Base-by-base conservation (phyloP, 2,888 invertebrate species). In the Cataglyphis livida region DNA sequence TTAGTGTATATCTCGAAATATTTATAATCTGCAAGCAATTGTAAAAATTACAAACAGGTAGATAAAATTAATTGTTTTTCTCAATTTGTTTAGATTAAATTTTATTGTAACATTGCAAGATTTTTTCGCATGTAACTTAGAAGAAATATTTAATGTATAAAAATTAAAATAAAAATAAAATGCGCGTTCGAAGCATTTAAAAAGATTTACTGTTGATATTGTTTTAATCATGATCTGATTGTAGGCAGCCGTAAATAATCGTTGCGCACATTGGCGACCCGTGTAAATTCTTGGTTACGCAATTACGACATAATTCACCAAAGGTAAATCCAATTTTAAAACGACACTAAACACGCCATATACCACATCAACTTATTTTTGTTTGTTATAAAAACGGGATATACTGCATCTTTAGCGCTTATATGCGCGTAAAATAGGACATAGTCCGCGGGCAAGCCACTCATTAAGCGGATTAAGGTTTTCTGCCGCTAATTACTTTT, bases 401-500 rank as follows among this genome's bases (percentile, higher is more conserved):
- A 41, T 38, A 54, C n/a, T n/a, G 73, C 3, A 54, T 54, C 0
- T 9, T 10, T 9, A 32, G 51, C 28, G 48, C 57, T 81, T 76
- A 83, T 65, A 51, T 54, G 51, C 61, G 65, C 73, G 75, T 51
- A 75, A 82, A 81, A 78, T 79, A 76, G 51, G 74, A n/a, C 57
- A 65, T 65, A 81, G 78, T 61, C 54, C 41, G 35, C 44, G 35
- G 15, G 41, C 73, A 81, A 83, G 70, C 57, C 70, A 73, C 84
- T 87, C 87, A 85, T 88, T 88, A 90, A 81, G 73, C 64, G 81
- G 78, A 86, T 89, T 89, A 82, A 71, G 74, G 82, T 82, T 86
- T 82, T 82, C 84, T 48, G 84, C 81, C 76, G 81, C 84, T 90
- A 89, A 90, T 90, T 88, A 87, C 83, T 88, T 89, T 86, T 81